Conservation (phyloP, 1,140 invertebrate species). For the Bombus fervidus region DNA sequence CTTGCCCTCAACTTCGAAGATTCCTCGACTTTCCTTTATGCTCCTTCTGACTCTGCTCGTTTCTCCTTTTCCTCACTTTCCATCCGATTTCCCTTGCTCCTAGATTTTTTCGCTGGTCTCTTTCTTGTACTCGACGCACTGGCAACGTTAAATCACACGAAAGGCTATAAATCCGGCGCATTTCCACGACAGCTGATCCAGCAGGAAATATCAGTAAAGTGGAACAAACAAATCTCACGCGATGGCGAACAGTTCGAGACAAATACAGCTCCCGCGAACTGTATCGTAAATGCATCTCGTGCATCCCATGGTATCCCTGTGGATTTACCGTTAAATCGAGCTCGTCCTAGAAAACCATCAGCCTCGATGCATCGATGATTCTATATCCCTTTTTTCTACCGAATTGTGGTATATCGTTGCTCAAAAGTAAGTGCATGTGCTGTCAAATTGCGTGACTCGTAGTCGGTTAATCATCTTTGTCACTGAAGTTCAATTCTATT, state of each 20-base stretch:
- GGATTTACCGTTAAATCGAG: slow-evolving; percentile 41
- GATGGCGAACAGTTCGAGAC: slow-evolving; percentile 15
- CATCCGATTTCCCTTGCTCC: not conserved
- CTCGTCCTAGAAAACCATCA: slow-evolving; percentile 23
- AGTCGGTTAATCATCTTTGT: too few relatives aligned
- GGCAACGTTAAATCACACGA: slow-evolving; percentile 55
- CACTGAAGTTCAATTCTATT: too few relatives aligned
- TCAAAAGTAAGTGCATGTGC: too few relatives aligned
- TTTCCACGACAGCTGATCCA: slow-evolving; percentile 60
- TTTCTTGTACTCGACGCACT: slow-evolving; percentile 28
- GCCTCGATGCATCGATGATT: not conserved
- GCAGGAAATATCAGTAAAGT: slow-evolving; percentile 53
- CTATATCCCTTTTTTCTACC: not conserved
- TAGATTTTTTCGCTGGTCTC: slow-evolving; percentile 6
- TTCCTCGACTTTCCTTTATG: slow-evolving; percentile 8
- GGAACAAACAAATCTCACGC: slow-evolving; percentile 57
- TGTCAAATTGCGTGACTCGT: too few relatives aligned
- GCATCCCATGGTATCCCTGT: slow-evolving; percentile 6
- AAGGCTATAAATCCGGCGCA: slow-evolving; percentile 52
- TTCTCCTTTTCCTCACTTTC: not conserved
- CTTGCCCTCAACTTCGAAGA: slow-evolving; percentile 8
- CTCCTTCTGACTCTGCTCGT: not conserved
- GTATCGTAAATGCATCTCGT: slow-evolving; percentile 35
- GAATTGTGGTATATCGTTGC: too few relatives aligned
- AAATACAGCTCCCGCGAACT: slow-evolving; percentile 9